phyloP scores from a whole-genome alignment of 1,140 invertebrate genomes.

The Trachelipus rathkii region DNA sequence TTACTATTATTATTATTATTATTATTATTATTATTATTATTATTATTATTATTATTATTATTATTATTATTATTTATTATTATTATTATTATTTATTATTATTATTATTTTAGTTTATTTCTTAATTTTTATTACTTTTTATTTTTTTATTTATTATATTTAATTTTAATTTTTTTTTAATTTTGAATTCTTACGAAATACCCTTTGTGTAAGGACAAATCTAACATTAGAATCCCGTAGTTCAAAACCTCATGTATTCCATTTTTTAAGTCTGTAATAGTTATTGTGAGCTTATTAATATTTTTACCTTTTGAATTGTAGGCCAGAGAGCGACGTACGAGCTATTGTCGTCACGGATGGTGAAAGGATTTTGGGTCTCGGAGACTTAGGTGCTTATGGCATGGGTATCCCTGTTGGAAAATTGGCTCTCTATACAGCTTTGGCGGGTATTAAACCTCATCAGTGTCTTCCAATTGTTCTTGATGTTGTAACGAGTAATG shows the following conservation, averaged over 20 bases:
- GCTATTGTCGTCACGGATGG: constrained; percentile 94
- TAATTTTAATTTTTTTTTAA: too few relatives aligned
- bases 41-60: too few relatives aligned
- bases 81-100: too few relatives aligned
- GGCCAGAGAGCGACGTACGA: constrained; percentile 87
- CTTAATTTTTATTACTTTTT: too few relatives aligned
- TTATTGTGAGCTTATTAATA: not conserved
- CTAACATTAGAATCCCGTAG: not conserved
- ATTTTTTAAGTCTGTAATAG: not conserved
- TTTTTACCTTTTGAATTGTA: constrained; percentile 55
- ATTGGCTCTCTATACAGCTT: constrained; percentile 82
- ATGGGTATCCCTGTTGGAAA: constrained; percentile 96
- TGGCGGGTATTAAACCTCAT: constrained; percentile 89
- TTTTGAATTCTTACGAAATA: too few relatives aligned
- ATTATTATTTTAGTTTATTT: too few relatives aligned
- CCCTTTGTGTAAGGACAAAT: too few relatives aligned
- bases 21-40: too few relatives aligned
- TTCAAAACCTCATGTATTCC: not conserved
- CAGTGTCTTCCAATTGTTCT: constrained; percentile 86
- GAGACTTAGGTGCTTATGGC: constrained; percentile 88
- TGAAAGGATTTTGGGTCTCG: constrained; percentile 87
- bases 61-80: too few relatives aligned
- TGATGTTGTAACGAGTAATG: constrained; percentile 87
- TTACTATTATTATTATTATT: too few relatives aligned
- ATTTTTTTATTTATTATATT: too few relatives aligned